Percentiles rank a stretch among this genome's conserved stretches.
Evolutionary conservation across 2,113 vertebrate genomes (phyloP).

Genomic region (Campylomormyrus numenius): DNA sequence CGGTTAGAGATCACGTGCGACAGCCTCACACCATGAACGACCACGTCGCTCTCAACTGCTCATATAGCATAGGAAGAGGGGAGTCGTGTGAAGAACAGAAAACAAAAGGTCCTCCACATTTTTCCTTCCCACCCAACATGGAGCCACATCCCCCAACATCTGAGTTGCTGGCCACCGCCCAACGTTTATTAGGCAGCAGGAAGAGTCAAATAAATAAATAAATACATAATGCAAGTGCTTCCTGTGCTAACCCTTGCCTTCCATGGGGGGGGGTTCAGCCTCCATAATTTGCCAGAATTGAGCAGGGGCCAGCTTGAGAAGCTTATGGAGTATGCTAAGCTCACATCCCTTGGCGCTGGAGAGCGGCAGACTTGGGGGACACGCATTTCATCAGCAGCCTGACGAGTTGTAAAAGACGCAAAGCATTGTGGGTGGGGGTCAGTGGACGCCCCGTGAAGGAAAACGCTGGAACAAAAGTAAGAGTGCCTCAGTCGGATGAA

Average conservation of each 20-base stretch:
- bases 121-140: constrained; percentile 18
- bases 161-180: constrained; percentile 8
- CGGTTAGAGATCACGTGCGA: not conserved
- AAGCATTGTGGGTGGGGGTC: constrained; percentile 5
- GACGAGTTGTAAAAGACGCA: constrained; percentile 25
- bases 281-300: constrained; percentile 33
- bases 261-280: constrained; percentile 22
- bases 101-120: constrained; percentile 38
- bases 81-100: constrained; percentile 30
- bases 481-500: not conserved
- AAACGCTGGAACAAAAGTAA: not conserved
- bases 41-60: not conserved
- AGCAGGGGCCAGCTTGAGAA: constrained; percentile 22
- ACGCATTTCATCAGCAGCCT: constrained; percentile 23
- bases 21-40: not conserved
- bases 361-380: constrained; percentile 22
- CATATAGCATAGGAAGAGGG: not conserved
- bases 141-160: constrained; percentile 1
- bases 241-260: constrained; percentile 16
- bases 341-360: constrained; percentile 32
- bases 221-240: constrained; percentile 28
- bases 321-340: constrained; percentile 31
- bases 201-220: constrained; percentile 34
- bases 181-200: constrained; percentile 34
- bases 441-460: not conserved